Evolutionary conservation across 2,888 invertebrate genomes (phyloP), one percentile per base, ranked within the genome.

Genomic region (Eupsilia transversa): DNA sequence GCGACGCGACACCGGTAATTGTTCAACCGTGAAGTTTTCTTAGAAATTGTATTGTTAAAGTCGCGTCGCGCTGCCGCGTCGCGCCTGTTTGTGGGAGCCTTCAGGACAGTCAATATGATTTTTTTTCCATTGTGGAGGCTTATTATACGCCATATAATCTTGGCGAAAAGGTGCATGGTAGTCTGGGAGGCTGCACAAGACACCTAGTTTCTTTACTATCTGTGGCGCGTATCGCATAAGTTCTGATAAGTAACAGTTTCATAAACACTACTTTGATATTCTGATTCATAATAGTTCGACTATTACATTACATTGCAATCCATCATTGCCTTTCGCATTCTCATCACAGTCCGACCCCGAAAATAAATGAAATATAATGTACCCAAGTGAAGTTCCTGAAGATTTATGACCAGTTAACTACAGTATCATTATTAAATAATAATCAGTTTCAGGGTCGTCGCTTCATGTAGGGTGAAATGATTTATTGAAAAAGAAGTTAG

Each of bases 401-500:
- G 82, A 79, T 82, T 77, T 66, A 82, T 56, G 82, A 66, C 7
- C 41, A 30, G 54, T 82, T 82, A 79, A 82, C 33, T 65, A 57
- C 56, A 30, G 33, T 76, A 49, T 70, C 35, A 66, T 82, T 70
- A 79, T 70, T 30, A 63, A 61, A 74, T 74, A 61, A 66, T 63
- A 61, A 72, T 72, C 61, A 61, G 7, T 17, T 61, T 41, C 49
- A 46, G 30, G 65, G 54, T 1, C 46, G 38, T n/a, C 38, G 33
- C 68, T 27, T 82, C 57, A 69, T 64, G 57, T 63, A 35, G 67
- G 41, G 69, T 64, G 43, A 82, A 79, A 68, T 82, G 66, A 81
- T 75, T 75, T 56, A 78, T 78, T 41, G 77, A 41, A 56, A 30
- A 61, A 61, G 2, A 33, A 41, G 14, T 41, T 41, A 14, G 23